Evolutionary conservation across 1,140 invertebrate genomes (phyloP).

Genomic region (Druon quercuslanigerum): DNA sequence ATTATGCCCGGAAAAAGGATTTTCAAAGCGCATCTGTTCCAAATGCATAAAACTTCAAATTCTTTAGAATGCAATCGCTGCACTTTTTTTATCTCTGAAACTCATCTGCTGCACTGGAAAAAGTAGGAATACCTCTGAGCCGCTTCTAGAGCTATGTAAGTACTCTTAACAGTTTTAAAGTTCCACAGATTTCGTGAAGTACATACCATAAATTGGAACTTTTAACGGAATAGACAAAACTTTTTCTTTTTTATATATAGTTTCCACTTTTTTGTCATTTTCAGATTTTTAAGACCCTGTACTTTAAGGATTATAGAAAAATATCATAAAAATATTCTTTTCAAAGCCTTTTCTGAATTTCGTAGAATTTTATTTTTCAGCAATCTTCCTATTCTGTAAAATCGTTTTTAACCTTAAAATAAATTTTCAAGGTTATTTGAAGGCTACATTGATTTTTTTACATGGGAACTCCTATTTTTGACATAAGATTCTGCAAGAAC

Average conservation of each 20-base stretch:
- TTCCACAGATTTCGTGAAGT: neutral
- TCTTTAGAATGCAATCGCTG: neutral
- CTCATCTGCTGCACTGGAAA: neutral
- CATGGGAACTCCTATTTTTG: no score
- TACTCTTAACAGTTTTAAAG: neutral
- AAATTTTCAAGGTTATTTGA: no score
- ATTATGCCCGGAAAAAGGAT: neutral
- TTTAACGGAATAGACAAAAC: neutral
- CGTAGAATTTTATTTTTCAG: no score
- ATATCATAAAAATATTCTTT: no score
- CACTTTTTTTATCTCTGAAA: conserved; percentile 1
- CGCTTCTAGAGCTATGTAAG: neutral
- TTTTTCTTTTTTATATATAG: neutral
- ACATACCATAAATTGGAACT: neutral
- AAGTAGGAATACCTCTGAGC: conserved; percentile 15
- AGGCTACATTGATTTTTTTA: no score
- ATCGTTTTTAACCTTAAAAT: no score
- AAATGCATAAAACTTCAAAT: neutral
- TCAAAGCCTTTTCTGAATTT: no score
- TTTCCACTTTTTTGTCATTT: neutral
- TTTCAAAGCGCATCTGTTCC: neutral
- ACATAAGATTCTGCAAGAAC: no score
- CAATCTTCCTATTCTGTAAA: no score
- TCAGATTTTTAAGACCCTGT: no score
- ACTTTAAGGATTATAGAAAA: no score